Conservation (phyloP, 2,113 vertebrate species). For the Macquaria australasica region DNA sequence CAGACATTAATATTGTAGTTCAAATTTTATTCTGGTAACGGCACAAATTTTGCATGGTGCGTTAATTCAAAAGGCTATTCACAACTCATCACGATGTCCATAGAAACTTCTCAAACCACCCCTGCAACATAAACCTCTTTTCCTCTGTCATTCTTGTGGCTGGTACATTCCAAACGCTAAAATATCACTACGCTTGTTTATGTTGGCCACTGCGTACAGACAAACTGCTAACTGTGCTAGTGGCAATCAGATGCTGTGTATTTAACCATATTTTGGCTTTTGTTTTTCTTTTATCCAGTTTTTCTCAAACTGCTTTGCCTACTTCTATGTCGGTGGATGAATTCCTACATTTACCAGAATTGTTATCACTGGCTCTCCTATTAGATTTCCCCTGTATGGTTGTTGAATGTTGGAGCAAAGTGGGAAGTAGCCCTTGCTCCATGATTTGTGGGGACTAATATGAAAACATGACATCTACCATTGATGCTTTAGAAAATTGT, state of each 20-base stretch:
- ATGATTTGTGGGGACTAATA: background rate
- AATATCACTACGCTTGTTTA: background rate
- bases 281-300: background rate
- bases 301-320: background rate
- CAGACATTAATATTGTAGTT: background rate
- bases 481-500: background rate
- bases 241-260: background rate
- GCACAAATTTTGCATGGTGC: background rate
- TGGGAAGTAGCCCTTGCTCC: background rate
- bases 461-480: background rate
- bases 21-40: background rate
- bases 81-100: background rate
- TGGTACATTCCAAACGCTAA: background rate
- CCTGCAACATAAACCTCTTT: background rate
- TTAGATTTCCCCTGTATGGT: background rate
- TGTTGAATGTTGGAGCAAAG: conserved; percentile 1
- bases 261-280: background rate
- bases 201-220: background rate
- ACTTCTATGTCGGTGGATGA: background rate
- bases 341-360: background rate
- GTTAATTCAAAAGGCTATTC: background rate
- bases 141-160: background rate
- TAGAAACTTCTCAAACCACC: background rate
- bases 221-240: background rate
- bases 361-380: background rate